phyloP scores from a whole-genome alignment of 2,888 invertebrate genomes.

The Aplocera efformata region DNA sequence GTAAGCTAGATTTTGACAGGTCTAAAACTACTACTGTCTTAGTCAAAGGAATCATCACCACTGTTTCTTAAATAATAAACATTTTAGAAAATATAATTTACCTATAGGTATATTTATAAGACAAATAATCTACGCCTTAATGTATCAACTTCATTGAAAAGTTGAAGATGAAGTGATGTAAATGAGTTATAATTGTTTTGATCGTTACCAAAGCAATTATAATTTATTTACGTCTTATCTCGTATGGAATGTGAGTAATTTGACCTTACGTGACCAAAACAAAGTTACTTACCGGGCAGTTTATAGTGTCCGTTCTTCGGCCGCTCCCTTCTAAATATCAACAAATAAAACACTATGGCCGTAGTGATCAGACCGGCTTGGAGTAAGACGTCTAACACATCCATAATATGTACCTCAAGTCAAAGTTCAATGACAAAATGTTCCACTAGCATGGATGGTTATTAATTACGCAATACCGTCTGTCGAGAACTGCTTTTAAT shows the following conservation, averaged over 20 bases:
- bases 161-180: too few relatives aligned
- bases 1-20: constrained; percentile 13
- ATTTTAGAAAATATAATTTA: too few relatives aligned
- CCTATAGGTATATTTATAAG: too few relatives aligned
- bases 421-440: not conserved
- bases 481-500: not conserved
- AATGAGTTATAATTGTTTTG: too few relatives aligned
- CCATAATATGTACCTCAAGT: constrained; percentile 41
- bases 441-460: not conserved
- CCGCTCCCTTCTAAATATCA: constrained; percentile 48
- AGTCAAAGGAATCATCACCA: too few relatives aligned
- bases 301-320: constrained; percentile 44
- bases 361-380: constrained; percentile 56
- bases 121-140: too few relatives aligned
- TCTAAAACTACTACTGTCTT: too few relatives aligned
- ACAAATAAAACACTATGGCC: constrained; percentile 54
- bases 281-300: constrained; percentile 47
- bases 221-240: too few relatives aligned
- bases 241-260: too few relatives aligned
- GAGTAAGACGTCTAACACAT: constrained; percentile 55
- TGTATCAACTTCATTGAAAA: too few relatives aligned
- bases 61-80: too few relatives aligned
- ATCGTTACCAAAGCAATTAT: too few relatives aligned
- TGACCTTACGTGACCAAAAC: constrained; percentile 8
- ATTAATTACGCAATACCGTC: not conserved